Evolutionary conservation across 2,888 invertebrate genomes (phyloP), one percentile per base, ranked within the genome.

Genomic region (Elegia similella): DNA sequence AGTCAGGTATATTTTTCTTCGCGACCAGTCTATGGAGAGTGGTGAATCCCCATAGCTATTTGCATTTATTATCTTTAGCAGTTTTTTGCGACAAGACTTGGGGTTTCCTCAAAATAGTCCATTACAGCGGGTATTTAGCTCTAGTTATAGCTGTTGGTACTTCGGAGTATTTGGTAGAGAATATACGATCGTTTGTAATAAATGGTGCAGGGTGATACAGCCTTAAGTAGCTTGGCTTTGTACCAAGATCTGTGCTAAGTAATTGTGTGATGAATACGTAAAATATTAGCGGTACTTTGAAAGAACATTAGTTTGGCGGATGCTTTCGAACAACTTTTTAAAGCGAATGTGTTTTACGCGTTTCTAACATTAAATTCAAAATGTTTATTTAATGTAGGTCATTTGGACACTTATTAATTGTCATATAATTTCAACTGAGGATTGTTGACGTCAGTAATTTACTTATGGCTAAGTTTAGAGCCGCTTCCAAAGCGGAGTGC

Each of bases 71-170:
- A 13, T 92, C 97, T 34, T 81, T 96, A 48, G 94, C 96, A 23
- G 93, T 97, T 64, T 96, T 96, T 85, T 94, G 96, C 82, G 96
- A 97, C 92, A 95, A 95, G 75, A 86, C 96, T 3, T 96, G 96
- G 95, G 94, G 95, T 63, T 96, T 96, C 72, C 82, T 97, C 29
- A 93, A 93, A 66, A 84, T 93, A 44, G 92, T 96, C 12, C 95
- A 96, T 73, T 96, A 95, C 77, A 84, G 93, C 53, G 96, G 96
- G 2, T 96, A 95, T 75, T 86, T 94, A n/a, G 77, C 94, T 66
- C 82, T 97, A 54, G 85, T 95, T 12, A 83, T 94, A 34, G 92
- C 95, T 47, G 94, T 95, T 43, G 94, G 94, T 65, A 80, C 94
- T 30, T 95, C 96, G 0, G 97, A 97, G 82, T 96, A 95, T 82